Evolutionary conservation across 2,888 invertebrate species (phyloP), one percentile per base, ranked within the genome.

Genomic region (Phrixothrix hirtus): DNA sequence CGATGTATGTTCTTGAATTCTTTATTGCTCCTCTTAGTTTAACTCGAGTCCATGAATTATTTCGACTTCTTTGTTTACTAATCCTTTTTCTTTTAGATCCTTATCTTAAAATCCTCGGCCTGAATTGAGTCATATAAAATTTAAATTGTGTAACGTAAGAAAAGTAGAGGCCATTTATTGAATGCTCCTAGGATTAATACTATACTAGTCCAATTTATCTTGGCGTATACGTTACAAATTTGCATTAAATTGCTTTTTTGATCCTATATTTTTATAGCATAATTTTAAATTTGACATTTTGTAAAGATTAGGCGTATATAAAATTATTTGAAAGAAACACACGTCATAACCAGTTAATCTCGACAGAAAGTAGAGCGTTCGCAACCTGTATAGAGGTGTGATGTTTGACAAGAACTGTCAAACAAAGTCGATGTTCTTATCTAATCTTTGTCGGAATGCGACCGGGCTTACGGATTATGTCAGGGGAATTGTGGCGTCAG

Each of bases 361-460:
- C 4, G 21, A 21, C 21, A 21, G 21, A 21, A 21, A 21, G 21
- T 7, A 3, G 21, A 21, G 21, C 7, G 21, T 21, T 21, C 7
- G 21, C 21, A 21, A 7, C 21, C 21, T 3, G 21, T 7, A 21
- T 21, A 7, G 7, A 21, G 7, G 21, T 21, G 46, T 15, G 21
- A 39, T 52, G 51, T 55, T 56, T 56, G 58, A 60, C 56, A 57
- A 21, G 56, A 50, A 32, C 52, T 55, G 63, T 58, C 61, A 60
- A 60, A 61, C 58, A 59, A 44, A 55, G 34, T 21, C 42, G 41
- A 48, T 48, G 42, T 49, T 37, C 45, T 42, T 37, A 55, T 52
- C 53, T 61, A 62, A 64, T 63, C 61, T 62, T 47, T 58, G 60
- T 58, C 58, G 53, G 49, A 53, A 57, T 53, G 49, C 42, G 45